Evolutionary conservation across 2,797 vertebrate genomes (phyloP).

Genomic region (Sebastes minor): DNA sequence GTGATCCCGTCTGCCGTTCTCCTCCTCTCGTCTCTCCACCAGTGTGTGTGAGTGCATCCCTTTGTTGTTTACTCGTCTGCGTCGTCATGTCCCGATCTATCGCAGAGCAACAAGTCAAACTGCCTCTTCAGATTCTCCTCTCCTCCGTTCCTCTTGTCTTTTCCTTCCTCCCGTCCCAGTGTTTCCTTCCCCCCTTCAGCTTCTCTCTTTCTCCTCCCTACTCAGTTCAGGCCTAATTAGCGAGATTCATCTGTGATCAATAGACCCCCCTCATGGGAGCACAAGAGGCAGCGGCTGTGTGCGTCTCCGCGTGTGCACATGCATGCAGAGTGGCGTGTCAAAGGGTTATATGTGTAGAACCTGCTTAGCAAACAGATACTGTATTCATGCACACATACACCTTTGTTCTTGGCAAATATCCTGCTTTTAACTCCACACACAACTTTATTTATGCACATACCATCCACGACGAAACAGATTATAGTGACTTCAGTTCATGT

Average conservation of each 20-base stretch:
- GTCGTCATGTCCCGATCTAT: constrained; percentile 30
- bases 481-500: not conserved
- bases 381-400: constrained; percentile 15
- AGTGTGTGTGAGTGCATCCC: not conserved
- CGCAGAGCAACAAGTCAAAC: constrained; percentile 49
- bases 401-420: constrained; percentile 27
- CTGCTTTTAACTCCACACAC: not conserved
- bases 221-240: constrained; percentile 76
- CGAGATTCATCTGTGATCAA: constrained; percentile 79
- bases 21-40: not conserved
- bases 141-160: constrained; percentile 9
- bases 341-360: constrained; percentile 15
- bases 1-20: constrained; percentile 1
- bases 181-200: constrained; percentile 3
- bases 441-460: not conserved
- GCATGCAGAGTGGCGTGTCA: constrained; percentile 29
- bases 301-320: constrained; percentile 14
- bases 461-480: not conserved
- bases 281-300: constrained; percentile 27
- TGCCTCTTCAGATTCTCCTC: constrained; percentile 34
- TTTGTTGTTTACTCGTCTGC: constrained; percentile 38
- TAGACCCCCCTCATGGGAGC: constrained; percentile 64
- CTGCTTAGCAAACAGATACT: constrained; percentile 22
- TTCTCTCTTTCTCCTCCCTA: constrained; percentile 11
- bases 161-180: not conserved